These are phyloP conservation scores for Stichopus chloronotus DNA, from an alignment of 35 echinoderm and acorn worm genomes.

Conservation along the genomic window DNA sequence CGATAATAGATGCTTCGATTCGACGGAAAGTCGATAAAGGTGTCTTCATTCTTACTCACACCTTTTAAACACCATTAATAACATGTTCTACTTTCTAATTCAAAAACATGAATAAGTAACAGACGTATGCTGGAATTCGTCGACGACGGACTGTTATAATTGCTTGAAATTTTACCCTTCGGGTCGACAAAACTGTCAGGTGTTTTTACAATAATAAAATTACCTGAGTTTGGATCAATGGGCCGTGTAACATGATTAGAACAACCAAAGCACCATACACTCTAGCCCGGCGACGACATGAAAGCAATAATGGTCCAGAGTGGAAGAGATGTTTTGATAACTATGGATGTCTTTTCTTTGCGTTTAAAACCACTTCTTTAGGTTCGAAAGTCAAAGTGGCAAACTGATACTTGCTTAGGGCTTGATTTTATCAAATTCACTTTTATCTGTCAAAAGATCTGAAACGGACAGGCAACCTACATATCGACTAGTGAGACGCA, in stretches of 20 bases:
- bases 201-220: conserved; percentile 16
- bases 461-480: background rate
- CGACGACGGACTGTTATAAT: background rate
- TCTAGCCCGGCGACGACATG: background rate
- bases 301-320: background rate
- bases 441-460: background rate
- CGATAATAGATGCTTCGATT: background rate
- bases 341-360: background rate
- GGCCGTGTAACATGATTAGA: background rate
- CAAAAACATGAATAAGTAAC: background rate
- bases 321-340: background rate
- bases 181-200: conserved; percentile 1
- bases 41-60: conserved; percentile 9
- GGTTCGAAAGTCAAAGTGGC: background rate
- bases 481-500: background rate
- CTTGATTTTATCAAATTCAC: background rate
- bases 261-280: background rate
- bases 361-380: background rate
- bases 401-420: background rate
- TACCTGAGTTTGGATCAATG: background rate
- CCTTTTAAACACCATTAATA: conserved; percentile 1
- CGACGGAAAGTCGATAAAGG: background rate
- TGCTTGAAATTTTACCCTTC: conserved; percentile 3
- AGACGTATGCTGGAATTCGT: background rate
- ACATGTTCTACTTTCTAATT: conserved; percentile 5